A percentile compares a stretch with the other conserved stretches of the same genome.
phyloP scores from a whole-genome alignment of 2,888 invertebrate species.

The Acanthosepion pharaonis region DNA sequence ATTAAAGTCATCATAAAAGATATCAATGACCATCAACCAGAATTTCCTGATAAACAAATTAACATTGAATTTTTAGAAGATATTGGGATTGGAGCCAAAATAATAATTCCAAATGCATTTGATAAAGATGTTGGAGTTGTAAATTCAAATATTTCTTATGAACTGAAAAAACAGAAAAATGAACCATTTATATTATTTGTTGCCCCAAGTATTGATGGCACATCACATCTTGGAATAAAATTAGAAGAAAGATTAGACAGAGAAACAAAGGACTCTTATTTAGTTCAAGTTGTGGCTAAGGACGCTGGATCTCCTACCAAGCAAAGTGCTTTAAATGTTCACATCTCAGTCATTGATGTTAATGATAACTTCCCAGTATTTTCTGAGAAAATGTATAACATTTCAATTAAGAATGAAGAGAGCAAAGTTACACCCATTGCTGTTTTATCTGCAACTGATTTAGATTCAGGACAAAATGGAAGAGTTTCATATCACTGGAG shows the following conservation, averaged over 20 bases:
- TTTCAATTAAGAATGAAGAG: not conserved
- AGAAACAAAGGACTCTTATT: not conserved
- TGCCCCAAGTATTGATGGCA: not conserved
- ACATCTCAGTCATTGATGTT: conserved; percentile 83
- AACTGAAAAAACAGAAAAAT: not conserved
- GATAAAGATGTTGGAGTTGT: not conserved
- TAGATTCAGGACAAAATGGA: not conserved
- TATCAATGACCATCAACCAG: not conserved
- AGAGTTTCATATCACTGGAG: not conserved
- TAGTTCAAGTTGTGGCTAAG: not conserved
- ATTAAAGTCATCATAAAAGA: not conserved
- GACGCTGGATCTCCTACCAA: not conserved
- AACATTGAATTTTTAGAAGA: not conserved
- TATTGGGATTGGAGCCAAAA: not conserved
- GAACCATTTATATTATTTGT: not conserved
- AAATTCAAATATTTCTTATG: not conserved
- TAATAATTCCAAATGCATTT: not conserved
- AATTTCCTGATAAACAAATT: not conserved
- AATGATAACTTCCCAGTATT: conserved; percentile 99
- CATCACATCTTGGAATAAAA: not conserved
- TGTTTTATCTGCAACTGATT: not conserved
- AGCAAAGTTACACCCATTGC: not conserved
- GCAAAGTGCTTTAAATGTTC: conserved; percentile 63
- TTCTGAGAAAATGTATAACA: conserved; percentile 77
- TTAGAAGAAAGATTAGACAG: not conserved